Conservation (phyloP, 2,113 vertebrate species). For the Tetrao urogallus region DNA sequence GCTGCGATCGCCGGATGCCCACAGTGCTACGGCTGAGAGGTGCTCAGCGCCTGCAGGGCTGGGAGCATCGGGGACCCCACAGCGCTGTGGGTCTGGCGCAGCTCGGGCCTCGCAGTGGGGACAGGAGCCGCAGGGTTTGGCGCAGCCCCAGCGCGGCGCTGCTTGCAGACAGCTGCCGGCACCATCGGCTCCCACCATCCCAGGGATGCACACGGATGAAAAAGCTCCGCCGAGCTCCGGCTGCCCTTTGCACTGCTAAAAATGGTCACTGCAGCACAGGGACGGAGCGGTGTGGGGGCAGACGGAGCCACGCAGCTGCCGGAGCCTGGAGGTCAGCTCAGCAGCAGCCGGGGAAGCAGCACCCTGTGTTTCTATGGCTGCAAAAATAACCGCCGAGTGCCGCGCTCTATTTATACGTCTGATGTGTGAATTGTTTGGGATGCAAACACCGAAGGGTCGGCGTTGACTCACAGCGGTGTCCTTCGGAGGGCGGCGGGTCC, state of each 20-base stretch:
- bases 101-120: no score
- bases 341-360: neutral
- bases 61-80: no score
- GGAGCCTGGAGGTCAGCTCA: conserved; percentile 58
- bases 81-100: no score
- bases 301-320: conserved; percentile 21
- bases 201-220: neutral
- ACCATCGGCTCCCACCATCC: conserved; percentile 33
- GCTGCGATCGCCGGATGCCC: no score
- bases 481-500: neutral
- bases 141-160: neutral
- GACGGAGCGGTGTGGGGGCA: conserved; percentile 31
- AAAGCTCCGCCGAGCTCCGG: neutral
- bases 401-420: conserved; percentile 53
- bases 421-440: conserved; percentile 69
- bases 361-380: conserved; percentile 20
- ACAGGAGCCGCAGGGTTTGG: no score
- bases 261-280: conserved; percentile 15
- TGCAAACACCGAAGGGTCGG: neutral
- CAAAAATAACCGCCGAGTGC: conserved; percentile 25
- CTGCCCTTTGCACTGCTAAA: conserved; percentile 45
- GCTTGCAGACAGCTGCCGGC: neutral
- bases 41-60: no score
- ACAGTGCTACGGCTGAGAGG: no score
- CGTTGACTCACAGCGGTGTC: neutral